A percentile compares a stretch with the other conserved stretches of the same genome.
Conservation (phyloP, 1,140 invertebrate species). For the Anastatus disparis region DNA sequence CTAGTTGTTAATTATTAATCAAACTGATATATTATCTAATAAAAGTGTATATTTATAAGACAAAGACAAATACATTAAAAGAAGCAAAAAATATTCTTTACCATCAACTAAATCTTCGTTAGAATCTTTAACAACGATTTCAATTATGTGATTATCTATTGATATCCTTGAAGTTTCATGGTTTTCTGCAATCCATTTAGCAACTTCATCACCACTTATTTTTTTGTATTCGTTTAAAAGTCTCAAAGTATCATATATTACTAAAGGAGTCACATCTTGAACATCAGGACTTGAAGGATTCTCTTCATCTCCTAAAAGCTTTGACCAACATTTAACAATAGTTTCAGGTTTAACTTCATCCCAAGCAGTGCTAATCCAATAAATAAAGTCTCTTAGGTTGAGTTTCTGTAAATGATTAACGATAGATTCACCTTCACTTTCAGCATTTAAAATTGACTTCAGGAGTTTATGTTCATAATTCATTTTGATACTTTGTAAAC, state of each 20-base stretch:
- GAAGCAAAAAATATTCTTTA: too few relatives aligned
- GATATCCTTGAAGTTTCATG: conserved; percentile 19
- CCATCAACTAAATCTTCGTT: conserved; percentile 18
- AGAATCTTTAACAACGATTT: conserved; percentile 26
- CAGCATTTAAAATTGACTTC: conserved; percentile 19
- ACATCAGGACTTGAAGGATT: not conserved
- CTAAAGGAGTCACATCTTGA: not conserved
- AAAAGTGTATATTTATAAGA: too few relatives aligned
- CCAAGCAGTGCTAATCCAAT: conserved; percentile 31
- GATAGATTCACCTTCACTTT: conserved; percentile 9
- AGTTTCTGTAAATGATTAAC: conserved; percentile 7
- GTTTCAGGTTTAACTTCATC: conserved; percentile 8
- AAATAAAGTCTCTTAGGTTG: conserved; percentile 23
- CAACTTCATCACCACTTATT: conserved; percentile 6
- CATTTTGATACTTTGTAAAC: conserved; percentile 46
- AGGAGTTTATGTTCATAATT: conserved; percentile 31
- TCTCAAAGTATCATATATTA: conserved; percentile 1
- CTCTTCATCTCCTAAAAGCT: conserved; percentile 7
- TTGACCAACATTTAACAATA: conserved; percentile 31
- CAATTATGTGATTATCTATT: conserved; percentile 23
- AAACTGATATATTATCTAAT: too few relatives aligned
- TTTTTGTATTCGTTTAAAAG: conserved; percentile 17
- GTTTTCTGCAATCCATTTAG: conserved; percentile 25
- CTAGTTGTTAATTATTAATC: too few relatives aligned
- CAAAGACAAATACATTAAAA: too few relatives aligned